phyloP scores from a whole-genome alignment of 2,113 vertebrate genomes.

The Halichoerus grypus region DNA sequence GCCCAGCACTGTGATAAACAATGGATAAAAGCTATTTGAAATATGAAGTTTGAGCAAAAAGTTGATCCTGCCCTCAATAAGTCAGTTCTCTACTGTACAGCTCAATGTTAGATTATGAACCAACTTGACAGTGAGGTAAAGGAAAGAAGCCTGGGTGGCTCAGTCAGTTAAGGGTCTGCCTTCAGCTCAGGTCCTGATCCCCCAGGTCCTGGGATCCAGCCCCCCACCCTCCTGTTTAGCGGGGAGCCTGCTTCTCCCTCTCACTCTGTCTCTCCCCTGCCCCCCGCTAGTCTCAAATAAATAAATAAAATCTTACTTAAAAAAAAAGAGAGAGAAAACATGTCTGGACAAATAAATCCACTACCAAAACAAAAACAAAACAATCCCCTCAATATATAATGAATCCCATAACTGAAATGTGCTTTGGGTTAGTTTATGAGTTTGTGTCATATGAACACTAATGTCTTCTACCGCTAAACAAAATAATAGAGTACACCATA shows the following conservation, averaged over 20 bases:
- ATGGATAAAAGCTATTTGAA: constrained; percentile 2
- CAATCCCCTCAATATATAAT: neutral
- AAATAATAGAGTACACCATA: neutral
- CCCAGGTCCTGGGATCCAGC: neutral
- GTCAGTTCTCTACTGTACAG: neutral
- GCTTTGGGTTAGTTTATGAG: neutral
- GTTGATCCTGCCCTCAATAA: neutral
- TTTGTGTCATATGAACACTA: neutral
- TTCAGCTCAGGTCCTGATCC: neutral
- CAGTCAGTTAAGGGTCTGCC: neutral
- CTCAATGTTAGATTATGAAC: neutral
- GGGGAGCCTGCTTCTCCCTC: neutral
- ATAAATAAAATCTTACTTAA: neutral
- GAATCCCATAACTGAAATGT: constrained; percentile 6
- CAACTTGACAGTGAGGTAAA: neutral
- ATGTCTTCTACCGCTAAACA: constrained; percentile 20
- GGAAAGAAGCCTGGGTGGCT: neutral
- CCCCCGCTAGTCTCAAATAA: neutral
- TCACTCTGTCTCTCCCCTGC: neutral
- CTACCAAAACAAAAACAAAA: constrained; percentile 28
- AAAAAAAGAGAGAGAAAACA: neutral
- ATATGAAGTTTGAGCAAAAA: neutral
- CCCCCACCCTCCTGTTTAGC: neutral
- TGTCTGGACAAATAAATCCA: constrained; percentile 32
- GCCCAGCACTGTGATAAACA: neutral